Conservation (phyloP, 2,888 invertebrate genomes). For the Apodemia duryi region DNA sequence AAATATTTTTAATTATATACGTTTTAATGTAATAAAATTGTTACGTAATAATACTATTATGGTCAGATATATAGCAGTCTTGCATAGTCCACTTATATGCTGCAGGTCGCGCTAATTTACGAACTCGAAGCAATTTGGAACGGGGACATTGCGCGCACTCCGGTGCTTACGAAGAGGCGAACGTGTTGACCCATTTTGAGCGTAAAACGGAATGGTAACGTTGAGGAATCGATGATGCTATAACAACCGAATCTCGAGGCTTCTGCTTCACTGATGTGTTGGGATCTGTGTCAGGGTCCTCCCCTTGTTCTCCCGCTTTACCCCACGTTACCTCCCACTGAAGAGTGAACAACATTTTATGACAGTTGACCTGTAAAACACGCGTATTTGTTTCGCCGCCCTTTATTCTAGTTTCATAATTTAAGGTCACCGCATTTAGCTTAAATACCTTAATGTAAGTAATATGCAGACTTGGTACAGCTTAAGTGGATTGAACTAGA, state of each 20-base stretch:
- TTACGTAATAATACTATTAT: slow-evolving; percentile 1
- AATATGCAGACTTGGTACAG: neutral
- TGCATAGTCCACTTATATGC: slow-evolving; percentile 6
- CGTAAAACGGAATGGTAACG: slow-evolving; percentile 57
- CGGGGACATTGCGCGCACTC: slow-evolving; percentile 63
- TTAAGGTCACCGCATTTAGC: slow-evolving; percentile 46
- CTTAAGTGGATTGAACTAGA: neutral
- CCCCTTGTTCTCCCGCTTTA: slow-evolving; percentile 62
- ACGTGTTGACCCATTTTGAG: slow-evolving; percentile 72
- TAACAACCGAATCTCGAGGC: slow-evolving; percentile 69
- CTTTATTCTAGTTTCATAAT: slow-evolving; percentile 55
- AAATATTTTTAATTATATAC: too few species aligned
- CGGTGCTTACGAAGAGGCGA: slow-evolving; percentile 49
- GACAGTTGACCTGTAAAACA: slow-evolving; percentile 63
- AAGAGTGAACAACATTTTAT: slow-evolving; percentile 41
- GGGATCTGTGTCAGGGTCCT: slow-evolving; percentile 77
- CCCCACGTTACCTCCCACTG: slow-evolving; percentile 46
- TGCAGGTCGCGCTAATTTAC: slow-evolving; percentile 49
- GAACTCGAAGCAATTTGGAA: slow-evolving; percentile 62
- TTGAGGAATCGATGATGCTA: slow-evolving; percentile 69
- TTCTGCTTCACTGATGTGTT: slow-evolving; percentile 68
- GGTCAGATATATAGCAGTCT: slow-evolving; percentile 7
- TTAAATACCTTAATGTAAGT: slow-evolving; percentile 25
- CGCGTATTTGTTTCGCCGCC: slow-evolving; percentile 59
- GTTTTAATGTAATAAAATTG: neutral